A percentile compares a stretch with the other conserved stretches of the same genome.
Evolutionary conservation across 2,888 invertebrate genomes (phyloP).

Genomic region (Tenthredo distinguenda): DNA sequence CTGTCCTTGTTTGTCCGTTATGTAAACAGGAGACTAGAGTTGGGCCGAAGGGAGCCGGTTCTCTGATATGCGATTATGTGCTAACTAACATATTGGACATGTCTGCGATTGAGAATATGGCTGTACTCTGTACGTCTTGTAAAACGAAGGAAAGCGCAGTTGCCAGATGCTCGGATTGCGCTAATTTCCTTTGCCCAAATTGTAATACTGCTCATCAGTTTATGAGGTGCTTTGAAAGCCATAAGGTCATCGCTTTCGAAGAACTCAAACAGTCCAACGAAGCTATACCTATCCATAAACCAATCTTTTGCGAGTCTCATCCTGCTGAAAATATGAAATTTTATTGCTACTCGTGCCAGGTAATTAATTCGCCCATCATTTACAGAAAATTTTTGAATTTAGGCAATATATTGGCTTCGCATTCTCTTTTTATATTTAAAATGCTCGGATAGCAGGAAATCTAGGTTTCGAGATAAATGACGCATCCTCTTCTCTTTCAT

Average conservation of each 20-base stretch:
- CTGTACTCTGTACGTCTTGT: slow-evolving; percentile 93
- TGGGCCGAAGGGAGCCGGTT: slow-evolving; percentile 87
- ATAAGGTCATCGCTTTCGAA: slow-evolving; percentile 93
- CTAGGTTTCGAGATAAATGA: background rate
- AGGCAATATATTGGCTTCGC: background rate
- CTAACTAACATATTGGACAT: slow-evolving; percentile 91
- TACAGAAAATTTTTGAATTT: background rate
- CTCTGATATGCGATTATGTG: slow-evolving; percentile 92
- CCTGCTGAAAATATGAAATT: slow-evolving; percentile 91
- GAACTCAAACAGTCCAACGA: slow-evolving; percentile 90
- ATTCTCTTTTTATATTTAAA: too few relatives aligned
- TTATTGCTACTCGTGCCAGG: slow-evolving; percentile 91
- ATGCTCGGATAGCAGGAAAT: background rate
- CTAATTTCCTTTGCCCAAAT: slow-evolving; percentile 94
- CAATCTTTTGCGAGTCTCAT: slow-evolving; percentile 91
- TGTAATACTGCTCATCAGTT: slow-evolving; percentile 98
- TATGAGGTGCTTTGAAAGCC: slow-evolving; percentile 98
- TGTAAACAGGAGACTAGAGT: slow-evolving; percentile 93
- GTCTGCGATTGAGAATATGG: slow-evolving; percentile 86
- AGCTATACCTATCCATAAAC: slow-evolving; percentile 92
- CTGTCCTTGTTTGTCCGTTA: slow-evolving; percentile 86
- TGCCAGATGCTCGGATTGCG: slow-evolving; percentile 96
- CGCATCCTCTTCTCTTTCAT: background rate
- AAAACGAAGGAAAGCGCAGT: slow-evolving; percentile 97
- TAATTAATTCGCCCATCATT: slow-evolving; percentile 61